Conservation (phyloP, 2,113 vertebrate genomes). For the Ptyas mucosa region DNA sequence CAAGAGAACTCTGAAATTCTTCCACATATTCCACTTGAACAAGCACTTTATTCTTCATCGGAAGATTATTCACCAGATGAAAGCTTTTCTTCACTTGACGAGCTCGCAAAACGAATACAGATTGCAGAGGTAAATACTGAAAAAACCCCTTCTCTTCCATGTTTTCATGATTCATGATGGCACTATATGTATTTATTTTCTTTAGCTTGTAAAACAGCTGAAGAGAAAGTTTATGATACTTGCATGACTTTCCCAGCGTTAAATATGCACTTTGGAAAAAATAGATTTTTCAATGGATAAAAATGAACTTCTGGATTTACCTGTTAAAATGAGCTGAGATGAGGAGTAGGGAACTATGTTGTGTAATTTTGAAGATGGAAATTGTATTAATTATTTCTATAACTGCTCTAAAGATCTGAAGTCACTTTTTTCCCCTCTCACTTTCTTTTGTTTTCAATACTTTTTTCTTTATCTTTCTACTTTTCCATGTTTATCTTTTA, state of each 20-base stretch:
- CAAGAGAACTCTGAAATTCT: constrained; percentile 65
- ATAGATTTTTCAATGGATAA: background rate
- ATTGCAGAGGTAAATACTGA: constrained; percentile 81
- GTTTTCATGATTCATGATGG: background rate
- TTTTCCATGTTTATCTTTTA: background rate
- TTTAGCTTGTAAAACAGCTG: background rate
- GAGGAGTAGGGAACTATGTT: background rate
- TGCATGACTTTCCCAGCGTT: background rate
- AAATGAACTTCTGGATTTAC: background rate
- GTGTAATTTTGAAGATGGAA: background rate
- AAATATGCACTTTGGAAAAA: background rate
- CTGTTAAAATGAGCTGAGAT: background rate
- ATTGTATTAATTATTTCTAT: background rate
- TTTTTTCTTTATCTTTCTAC: background rate
- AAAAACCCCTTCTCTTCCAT: constrained; percentile 1
- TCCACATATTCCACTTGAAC: constrained; percentile 67
- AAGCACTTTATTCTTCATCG: constrained; percentile 63
- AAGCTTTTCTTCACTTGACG: constrained; percentile 82
- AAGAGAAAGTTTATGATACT: background rate
- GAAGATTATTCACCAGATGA: constrained; percentile 72
- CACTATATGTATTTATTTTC: background rate
- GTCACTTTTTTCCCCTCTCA: background rate
- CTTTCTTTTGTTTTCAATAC: background rate
- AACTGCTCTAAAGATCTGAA: background rate
- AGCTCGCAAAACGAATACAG: constrained; percentile 85